Percentiles rank a stretch among this genome's conserved stretches.
Conservation (phyloP, 2,888 invertebrate species). For the Phrixothrix hirtus region DNA sequence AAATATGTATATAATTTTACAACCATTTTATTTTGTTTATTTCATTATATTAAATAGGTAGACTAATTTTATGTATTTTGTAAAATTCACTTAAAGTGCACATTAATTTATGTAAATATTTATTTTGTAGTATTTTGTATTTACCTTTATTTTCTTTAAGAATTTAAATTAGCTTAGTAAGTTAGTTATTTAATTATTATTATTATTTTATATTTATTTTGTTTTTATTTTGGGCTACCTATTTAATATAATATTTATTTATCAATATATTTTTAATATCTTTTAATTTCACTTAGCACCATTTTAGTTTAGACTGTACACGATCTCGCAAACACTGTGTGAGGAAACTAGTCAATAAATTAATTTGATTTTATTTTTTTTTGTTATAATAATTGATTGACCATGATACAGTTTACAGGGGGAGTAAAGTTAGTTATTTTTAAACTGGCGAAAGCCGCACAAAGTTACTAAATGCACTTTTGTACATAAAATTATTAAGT, state of each 20-base stretch:
- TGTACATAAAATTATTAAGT: conserved; percentile 31
- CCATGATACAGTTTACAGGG: conserved; percentile 43
- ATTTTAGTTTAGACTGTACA: conserved; percentile 50
- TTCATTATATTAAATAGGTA: conserved; percentile 52
- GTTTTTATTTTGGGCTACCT: conserved; percentile 37
- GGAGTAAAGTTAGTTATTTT: conserved; percentile 14
- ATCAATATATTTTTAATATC: conserved; percentile 36
- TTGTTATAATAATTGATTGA: conserved; percentile 37
- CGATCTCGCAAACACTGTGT: conserved; percentile 55
- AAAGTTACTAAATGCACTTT: conserved; percentile 31
- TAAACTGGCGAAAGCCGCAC: conserved; percentile 19
- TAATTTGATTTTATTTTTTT: conserved; percentile 47
- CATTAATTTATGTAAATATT: conserved; percentile 26
- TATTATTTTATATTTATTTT: conserved; percentile 31
- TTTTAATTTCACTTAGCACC: conserved; percentile 29
- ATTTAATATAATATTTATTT: conserved; percentile 39
- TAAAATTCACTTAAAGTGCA: conserved; percentile 12
- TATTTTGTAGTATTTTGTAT: conserved; percentile 32
- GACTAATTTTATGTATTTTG: conserved; percentile 40
- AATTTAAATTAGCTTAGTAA: conserved; percentile 14
- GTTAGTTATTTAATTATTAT: conserved; percentile 10
- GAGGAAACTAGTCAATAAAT: conserved; percentile 58
- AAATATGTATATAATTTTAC: conserved; percentile 7
- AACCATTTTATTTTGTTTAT: conserved; percentile 14
- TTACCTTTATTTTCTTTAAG: conserved; percentile 13